Evolutionary conservation across 2,888 invertebrate genomes (phyloP), one percentile per base, ranked within the genome.

Genomic region (Eilema depressum): DNA sequence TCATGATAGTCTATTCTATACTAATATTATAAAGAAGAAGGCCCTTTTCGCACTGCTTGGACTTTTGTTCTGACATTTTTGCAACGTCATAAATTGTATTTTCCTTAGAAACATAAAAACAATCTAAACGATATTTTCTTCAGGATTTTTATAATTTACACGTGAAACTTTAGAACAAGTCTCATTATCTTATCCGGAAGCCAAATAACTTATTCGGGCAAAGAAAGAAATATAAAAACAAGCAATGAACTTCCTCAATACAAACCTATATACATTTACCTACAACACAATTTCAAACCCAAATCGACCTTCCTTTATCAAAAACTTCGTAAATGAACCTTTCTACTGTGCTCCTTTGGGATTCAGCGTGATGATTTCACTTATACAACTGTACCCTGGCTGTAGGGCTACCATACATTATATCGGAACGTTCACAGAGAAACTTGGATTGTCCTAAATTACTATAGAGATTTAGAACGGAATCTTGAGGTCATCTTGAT

Each of bases 281-380:
- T n/a, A 71, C 61, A 47, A 71, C 41, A 65, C 62, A 68, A 64
- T 68, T 68, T 68, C 56, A 66, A 70, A 71, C 30, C 37, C 62
- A 62, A 74, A 79, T 69, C 69, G 62, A 61, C 57, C 12, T 14
- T 28, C 70, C 53, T 74, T 57, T 69, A 71, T 68, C 68, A 67
- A 41, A 41, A 78, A 76, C 66, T 75, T 73, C 37, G 69, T 37
- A 70, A 76, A 71, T 71, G 68, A 76, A 70, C 71, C 69, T 75
- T 60, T 71, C 70, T 68, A 60, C 59, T 23, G 30, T 33, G 1
- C 23, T 26, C 80, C 72, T 67, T 20, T 60, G 80, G 69, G 80
- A 75, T 28, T 28, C n/a, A 28, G 70, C 75, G 75, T 75, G 78
- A 80, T 75, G 80, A 78, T 80, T 75, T 72, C 71, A 80, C 74